Evolutionary conservation across 2,888 invertebrate genomes (phyloP), one percentile per base, ranked within the genome.

Genomic region (Acronicta psi): DNA sequence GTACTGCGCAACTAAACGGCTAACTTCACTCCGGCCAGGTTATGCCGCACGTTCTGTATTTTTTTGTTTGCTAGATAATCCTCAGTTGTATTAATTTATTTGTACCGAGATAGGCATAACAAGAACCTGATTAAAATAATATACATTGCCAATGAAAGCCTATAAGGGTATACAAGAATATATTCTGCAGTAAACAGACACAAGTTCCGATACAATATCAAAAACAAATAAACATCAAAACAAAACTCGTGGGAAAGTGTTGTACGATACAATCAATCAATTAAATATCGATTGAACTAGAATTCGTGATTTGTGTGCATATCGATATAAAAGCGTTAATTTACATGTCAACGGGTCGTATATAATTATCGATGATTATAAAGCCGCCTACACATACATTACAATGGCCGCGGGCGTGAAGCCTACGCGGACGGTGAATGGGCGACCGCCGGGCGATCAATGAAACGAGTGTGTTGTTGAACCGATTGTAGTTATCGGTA

Each of bases 311-410:
- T 61, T 56, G 56, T 44, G 55, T 64, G 37, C 58, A 67, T 51
- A 56, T 65, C 45, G 52, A 63, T 61, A 63, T 63, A 68, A 66
- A 71, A 69, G 75, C 75, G 77, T 75, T 79, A 83, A 85, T 85
- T 82, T 81, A 66, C 80, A 81, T 82, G 80, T 80, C 84, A 76
- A 73, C 80, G 72, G 65, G 64, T 70, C 70, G 73, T 55, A 60
- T 69, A 71, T 84, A 83, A 84, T 82, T 82, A 85, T 79, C 62
- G 67, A 73, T 71, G 77, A 81, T 80, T 79, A 82, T 80, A 78
- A 81, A 58, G 77, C 71, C 83, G 78, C 87, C 87, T 67, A 86
- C 87, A 67, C 77, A 72, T 63, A 31, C 65, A 36, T 34, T 51
- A 81, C 80, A 83, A 81, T 81, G 64, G 68, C 80, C 72, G 77